Percentiles rank a stretch among this genome's conserved stretches.
These are phyloP conservation scores for Sarcophilus harrisii DNA, from an alignment of 2,797 vertebrate genomes.

Conservation along the genomic window DNA sequence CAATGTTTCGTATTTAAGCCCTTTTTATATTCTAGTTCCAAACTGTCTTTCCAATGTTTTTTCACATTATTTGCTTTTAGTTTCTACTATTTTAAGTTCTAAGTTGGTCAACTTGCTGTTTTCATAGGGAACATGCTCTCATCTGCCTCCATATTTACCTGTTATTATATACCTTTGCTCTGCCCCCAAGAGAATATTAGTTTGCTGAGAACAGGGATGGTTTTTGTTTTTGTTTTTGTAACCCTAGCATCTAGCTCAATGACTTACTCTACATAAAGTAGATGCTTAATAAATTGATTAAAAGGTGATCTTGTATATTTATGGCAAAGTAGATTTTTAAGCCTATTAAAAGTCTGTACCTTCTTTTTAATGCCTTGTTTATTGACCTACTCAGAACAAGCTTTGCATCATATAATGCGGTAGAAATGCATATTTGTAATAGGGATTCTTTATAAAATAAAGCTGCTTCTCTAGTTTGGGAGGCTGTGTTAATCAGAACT, in stretches of 20 bases:
- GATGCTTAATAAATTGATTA: not conserved
- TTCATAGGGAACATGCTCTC: not conserved
- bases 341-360: conserved; percentile 9
- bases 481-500: not conserved
- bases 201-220: not conserved
- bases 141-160: not conserved
- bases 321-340: conserved; percentile 29
- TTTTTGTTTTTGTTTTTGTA: not conserved
- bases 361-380: conserved; percentile 27
- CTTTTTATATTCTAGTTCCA: not conserved
- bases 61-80: not conserved
- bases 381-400: conserved; percentile 2
- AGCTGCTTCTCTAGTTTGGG: conserved; percentile 40
- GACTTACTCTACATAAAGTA: not conserved
- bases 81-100: not conserved
- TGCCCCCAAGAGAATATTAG: not conserved
- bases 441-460: not conserved
- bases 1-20: not conserved
- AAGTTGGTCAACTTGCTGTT: not conserved
- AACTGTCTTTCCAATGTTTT: not conserved
- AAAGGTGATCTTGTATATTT: conserved; percentile 1
- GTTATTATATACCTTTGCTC: not conserved
- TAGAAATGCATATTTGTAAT: not conserved
- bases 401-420: not conserved
- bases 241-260: not conserved